Evolutionary conservation across 2,888 invertebrate species (phyloP).

Genomic region (Ypsolopha scabrella): DNA sequence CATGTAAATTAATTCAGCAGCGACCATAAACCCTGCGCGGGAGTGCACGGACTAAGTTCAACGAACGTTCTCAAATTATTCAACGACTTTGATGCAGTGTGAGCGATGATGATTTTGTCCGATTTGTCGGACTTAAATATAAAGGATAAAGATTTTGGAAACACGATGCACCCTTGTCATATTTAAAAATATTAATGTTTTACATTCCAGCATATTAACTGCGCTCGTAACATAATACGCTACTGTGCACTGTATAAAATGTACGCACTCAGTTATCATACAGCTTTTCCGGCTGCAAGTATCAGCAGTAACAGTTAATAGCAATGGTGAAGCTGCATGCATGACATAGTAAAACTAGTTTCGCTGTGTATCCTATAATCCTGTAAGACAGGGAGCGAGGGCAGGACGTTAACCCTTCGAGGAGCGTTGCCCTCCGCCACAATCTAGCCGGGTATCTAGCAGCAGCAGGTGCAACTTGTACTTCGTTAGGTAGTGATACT

Average conservation of each 20-base stretch:
- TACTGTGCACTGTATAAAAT: too few species aligned
- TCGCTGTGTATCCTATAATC: slow-evolving; percentile 1
- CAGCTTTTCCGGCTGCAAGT: too few species aligned
- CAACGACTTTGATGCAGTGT: slow-evolving; percentile 11
- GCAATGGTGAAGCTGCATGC: neutral
- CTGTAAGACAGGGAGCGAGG: slow-evolving; percentile 10
- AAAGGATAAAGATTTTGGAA: too few species aligned
- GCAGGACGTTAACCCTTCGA: slow-evolving; percentile 8
- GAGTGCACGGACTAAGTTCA: slow-evolving; percentile 18
- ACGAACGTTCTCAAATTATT: slow-evolving; percentile 23
- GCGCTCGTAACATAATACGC: too few species aligned
- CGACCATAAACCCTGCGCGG: slow-evolving; percentile 5
- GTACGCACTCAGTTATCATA: too few species aligned
- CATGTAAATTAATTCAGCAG: neutral
- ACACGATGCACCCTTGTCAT: too few species aligned
- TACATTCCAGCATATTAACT: too few species aligned
- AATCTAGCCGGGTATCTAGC: slow-evolving; percentile 3
- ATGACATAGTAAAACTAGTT: slow-evolving; percentile 5
- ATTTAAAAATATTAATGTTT: too few species aligned
- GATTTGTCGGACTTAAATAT: neutral
- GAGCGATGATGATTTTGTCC: neutral
- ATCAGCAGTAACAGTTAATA: too few species aligned
- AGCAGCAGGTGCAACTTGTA: slow-evolving; percentile 15
- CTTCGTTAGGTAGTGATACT: slow-evolving; percentile 23
- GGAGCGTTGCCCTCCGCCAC: slow-evolving; percentile 5